phyloP scores from a whole-genome alignment of 1,140 invertebrate genomes.

The Drosophila serrata region DNA sequence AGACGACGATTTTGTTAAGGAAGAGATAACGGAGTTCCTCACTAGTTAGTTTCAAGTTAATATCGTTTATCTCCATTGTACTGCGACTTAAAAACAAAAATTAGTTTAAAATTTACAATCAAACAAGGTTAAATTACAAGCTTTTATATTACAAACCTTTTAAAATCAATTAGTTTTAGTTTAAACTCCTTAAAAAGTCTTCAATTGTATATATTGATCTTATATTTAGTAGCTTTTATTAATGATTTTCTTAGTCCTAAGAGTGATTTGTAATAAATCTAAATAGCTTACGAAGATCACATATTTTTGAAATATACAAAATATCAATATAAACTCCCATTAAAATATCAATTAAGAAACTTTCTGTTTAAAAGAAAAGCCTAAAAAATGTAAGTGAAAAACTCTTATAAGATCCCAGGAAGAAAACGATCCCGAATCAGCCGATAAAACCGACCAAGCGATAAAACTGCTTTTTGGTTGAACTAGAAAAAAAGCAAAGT shows the following conservation, averaged over 20 bases:
- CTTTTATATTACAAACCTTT: neutral
- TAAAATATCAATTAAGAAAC: too few species aligned
- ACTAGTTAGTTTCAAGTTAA: slow-evolving; percentile 8
- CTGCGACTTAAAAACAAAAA: neutral
- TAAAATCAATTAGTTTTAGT: neutral
- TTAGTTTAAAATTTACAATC: neutral
- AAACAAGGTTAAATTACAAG: too few species aligned
- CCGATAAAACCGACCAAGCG: too few species aligned
- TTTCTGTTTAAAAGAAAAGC: neutral
- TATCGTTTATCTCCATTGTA: neutral
- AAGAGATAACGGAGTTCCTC: slow-evolving; percentile 47
- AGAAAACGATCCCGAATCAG: too few species aligned
- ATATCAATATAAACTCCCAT: neutral
- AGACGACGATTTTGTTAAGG: slow-evolving; percentile 39
- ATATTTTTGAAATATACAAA: neutral
- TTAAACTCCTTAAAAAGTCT: neutral
- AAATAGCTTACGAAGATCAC: neutral
- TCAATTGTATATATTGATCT: neutral
- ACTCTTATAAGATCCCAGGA: too few species aligned
- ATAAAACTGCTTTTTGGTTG: too few species aligned
- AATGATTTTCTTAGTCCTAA: neutral
- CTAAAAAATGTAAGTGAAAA: neutral
- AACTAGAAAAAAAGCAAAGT: too few species aligned
- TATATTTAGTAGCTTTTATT: neutral
- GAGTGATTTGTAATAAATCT: neutral